Evolutionary conservation across 2,113 vertebrate species (phyloP).

Genomic region (Entosphenus tridentatus): DNA sequence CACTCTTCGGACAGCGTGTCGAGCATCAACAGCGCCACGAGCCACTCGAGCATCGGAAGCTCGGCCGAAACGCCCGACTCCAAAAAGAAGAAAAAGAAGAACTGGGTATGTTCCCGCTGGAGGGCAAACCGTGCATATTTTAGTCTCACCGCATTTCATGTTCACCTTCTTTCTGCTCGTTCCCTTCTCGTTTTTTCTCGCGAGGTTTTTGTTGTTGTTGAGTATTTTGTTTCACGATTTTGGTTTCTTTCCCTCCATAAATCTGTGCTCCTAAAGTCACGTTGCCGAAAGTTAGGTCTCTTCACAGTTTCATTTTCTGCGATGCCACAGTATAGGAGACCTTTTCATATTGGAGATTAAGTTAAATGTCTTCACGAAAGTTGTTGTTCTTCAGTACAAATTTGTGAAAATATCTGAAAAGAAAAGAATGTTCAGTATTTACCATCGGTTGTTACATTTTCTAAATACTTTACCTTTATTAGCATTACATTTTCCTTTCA

Average conservation of each 20-base stretch:
- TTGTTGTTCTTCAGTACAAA: too few relatives aligned
- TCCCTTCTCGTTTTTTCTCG: background rate
- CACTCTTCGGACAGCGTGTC: slow-evolving; percentile 92
- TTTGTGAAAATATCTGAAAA: too few relatives aligned
- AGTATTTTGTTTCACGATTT: background rate
- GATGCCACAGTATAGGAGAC: too few relatives aligned
- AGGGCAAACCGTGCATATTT: background rate
- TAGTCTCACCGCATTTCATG: background rate
- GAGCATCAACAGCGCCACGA: slow-evolving; percentile 81
- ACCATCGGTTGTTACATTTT: too few relatives aligned
- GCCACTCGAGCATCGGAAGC: slow-evolving; percentile 88
- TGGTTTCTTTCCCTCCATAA: background rate
- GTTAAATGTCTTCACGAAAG: too few relatives aligned
- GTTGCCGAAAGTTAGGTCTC: too few relatives aligned
- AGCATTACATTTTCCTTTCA: too few relatives aligned
- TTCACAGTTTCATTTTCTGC: too few relatives aligned
- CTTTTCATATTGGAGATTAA: too few relatives aligned
- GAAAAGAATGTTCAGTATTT: too few relatives aligned
- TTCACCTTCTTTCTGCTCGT: background rate
- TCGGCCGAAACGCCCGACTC: slow-evolving; percentile 56
- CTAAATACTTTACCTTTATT: too few relatives aligned
- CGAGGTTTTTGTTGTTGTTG: slow-evolving; percentile 7
- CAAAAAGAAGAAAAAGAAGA: slow-evolving; percentile 94
- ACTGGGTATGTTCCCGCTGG: slow-evolving; percentile 44
- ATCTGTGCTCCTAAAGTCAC: too few relatives aligned